These are phyloP conservation scores for Musca vetustissima DNA, from an alignment of 1,140 invertebrate species.

Conservation along the genomic window DNA sequence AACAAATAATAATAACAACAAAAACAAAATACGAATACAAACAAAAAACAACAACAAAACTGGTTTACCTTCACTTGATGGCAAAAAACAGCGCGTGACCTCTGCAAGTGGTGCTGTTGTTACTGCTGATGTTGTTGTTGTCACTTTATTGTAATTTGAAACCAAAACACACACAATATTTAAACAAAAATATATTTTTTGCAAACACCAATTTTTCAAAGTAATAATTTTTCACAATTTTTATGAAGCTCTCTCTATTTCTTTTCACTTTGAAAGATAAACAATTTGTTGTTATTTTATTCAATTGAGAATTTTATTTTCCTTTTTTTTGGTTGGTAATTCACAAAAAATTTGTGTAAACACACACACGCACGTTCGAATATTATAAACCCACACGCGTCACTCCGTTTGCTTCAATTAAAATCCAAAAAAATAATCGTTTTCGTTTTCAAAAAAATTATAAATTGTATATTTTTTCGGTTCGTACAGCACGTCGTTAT, in stretches of 20 bases:
- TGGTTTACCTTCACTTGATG: conserved; percentile 18
- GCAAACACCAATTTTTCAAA: not conserved
- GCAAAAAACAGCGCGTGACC: not conserved
- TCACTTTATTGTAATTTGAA: not conserved
- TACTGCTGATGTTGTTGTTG: not conserved
- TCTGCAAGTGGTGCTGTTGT: not conserved
- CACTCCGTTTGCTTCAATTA: not conserved
- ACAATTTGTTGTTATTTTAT: too few relatives aligned
- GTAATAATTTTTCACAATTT: not conserved
- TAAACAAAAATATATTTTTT: not conserved
- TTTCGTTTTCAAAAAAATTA: too few relatives aligned
- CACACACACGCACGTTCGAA: too few relatives aligned
- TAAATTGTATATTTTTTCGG: too few relatives aligned
- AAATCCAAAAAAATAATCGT: too few relatives aligned
- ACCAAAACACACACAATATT: too few relatives aligned
- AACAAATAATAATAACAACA: too few relatives aligned
- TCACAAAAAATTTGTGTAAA: not conserved
- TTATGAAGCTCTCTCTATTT: not conserved
- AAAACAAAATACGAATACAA: too few relatives aligned
- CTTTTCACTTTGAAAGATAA: not conserved
- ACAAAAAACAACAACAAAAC: not conserved
- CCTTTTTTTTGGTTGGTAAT: too few relatives aligned
- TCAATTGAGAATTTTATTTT: not conserved
- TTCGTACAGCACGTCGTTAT: too few relatives aligned
- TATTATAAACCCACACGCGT: not conserved